These are phyloP conservation scores for Gallinago stenura DNA, from an alignment of 2,797 vertebrate species.

Conservation along the genomic window DNA sequence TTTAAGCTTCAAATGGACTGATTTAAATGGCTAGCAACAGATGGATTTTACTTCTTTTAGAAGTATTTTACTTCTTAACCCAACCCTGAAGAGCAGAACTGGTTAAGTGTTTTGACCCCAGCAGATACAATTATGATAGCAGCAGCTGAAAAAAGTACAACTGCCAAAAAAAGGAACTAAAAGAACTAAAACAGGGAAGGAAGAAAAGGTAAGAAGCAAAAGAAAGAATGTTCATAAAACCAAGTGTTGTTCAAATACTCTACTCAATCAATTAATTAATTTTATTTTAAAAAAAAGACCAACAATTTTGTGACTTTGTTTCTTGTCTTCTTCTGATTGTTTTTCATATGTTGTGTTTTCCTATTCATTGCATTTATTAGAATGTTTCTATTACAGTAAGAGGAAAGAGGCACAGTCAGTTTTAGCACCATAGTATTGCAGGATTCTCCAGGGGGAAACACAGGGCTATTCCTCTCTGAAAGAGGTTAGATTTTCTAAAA, in stretches of 20 bases:
- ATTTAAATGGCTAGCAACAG: neutral
- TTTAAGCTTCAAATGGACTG: neutral
- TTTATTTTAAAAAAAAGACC: neutral
- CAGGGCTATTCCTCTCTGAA: neutral
- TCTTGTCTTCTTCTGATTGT: neutral
- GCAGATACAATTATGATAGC: neutral
- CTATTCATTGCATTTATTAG: neutral
- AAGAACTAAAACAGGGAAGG: neutral
- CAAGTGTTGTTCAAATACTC: neutral
- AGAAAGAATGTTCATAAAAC: neutral
- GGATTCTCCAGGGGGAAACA: neutral
- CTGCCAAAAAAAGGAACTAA: neutral
- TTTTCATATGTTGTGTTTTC: neutral
- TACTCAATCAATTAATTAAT: neutral
- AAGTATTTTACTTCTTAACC: neutral
- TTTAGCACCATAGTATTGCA: neutral
- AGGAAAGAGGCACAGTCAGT: neutral
- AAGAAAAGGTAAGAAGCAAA: neutral
- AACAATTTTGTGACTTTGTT: neutral
- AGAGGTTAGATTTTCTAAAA: neutral
- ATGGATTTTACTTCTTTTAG: neutral
- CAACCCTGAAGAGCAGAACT: neutral
- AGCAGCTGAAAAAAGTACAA: neutral
- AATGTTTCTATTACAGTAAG: neutral
- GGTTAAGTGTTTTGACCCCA: neutral